Evolutionary conservation across 2,888 invertebrate species (phyloP), one percentile per base, ranked within the genome.

Genomic region (Bedellia somnulentella): DNA sequence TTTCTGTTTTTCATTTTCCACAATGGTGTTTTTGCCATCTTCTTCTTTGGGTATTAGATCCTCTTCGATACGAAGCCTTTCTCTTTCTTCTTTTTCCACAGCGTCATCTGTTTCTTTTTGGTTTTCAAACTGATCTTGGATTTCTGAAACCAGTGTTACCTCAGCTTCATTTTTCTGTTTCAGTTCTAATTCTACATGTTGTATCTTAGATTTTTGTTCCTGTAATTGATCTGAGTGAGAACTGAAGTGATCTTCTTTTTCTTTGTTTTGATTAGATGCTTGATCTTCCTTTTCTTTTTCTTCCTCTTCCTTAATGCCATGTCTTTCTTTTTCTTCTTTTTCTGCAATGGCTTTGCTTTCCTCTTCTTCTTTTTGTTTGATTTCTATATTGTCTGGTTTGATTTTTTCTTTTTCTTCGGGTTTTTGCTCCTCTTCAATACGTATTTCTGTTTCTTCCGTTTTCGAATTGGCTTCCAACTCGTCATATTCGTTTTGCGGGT

Each of bases 271-370:
- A 5, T 30, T 21, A 12, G n/a, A 13, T 36, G 42, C 36, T 37
- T 40, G 34, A 21, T 39, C 33, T 22, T 37, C n/a, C 2, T 9
- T 9, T 27, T 15, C 9, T 16, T 28, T 25, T 8, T 25, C 14
- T 11, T 14, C 24, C 14, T 37, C 17, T 14, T 11, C 5, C 25
- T 30, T 32, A 24, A 31, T 25, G 14, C 39, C 34, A 32, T 49
- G 43, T 15, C 47, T 44, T 35, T 43, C 31, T 30, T 38, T 35
- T 15, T 29, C 33, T 15, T 36, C 33, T 31, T 33, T 34, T n/a
- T 17, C 25, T 24, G 10, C 22, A 8, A 2, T 10, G n/a, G 8
- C 17, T 8, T 11, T 2, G 9, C 13, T 24, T 30, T 30, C 28
- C 21, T 24, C 22, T 40, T 25, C 32, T 37, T 37, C 23, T 28